Evolutionary conservation across 2,888 invertebrate species (phyloP).

Genomic region (Idaea biselata): DNA sequence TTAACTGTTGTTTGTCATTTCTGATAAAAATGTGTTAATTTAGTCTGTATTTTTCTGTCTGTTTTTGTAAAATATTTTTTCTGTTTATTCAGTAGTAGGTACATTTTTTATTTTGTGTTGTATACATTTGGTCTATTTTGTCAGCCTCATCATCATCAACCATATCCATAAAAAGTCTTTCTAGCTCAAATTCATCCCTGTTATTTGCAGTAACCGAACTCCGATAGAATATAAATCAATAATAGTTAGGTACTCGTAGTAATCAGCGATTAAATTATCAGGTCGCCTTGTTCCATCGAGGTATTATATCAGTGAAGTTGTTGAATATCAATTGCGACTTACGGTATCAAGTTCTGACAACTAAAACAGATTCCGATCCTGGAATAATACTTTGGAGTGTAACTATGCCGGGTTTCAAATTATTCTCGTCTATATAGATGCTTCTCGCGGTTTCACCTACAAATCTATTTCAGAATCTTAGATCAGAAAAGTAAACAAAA

Average conservation of each 20-base stretch:
- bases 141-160: no score
- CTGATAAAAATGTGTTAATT: no score
- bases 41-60: no score
- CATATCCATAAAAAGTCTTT: background rate
- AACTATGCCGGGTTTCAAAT: conserved; percentile 7
- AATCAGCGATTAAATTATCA: conserved; percentile 55
- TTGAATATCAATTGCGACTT: conserved; percentile 49
- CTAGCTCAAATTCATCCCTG: background rate
- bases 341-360: conserved; percentile 35
- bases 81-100: no score
- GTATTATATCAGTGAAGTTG: conserved; percentile 51
- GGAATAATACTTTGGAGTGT: conserved; percentile 38
- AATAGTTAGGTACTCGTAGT: conserved; percentile 10
- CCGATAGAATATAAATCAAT: background rate
- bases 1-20: no score
- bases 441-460: background rate
- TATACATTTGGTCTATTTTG: no score
- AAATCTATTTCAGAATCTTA: no score
- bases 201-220: background rate
- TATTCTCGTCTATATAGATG: background rate
- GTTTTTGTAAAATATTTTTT: no score
- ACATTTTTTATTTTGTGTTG: no score
- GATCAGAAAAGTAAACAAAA: no score
- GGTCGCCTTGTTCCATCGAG: conserved; percentile 41
- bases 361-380: conserved; percentile 35